Base-by-base conservation (phyloP, 1,140 invertebrate genomes). In the Formica selysi region DNA sequence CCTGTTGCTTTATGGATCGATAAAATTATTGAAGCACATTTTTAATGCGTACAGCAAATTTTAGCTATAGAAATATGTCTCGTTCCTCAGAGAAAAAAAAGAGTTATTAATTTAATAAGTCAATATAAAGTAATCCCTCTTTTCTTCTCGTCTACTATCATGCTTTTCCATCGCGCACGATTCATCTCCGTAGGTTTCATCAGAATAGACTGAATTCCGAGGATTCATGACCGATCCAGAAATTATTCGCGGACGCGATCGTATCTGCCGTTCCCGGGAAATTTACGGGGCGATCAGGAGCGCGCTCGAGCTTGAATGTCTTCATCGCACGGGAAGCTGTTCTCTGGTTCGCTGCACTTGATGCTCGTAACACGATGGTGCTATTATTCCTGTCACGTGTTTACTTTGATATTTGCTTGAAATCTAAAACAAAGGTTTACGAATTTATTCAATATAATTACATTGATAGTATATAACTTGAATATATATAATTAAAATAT, bases 201-300 rank as follows among this genome's bases (percentile, higher is more conserved):
- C 13, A 26, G 13, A 22, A 59, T 80, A 86, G 61, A 62, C 59
- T 70, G 57, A 83, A 78, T 64, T 51, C 32, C 68, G 48, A 29
- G 71, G 62, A 83, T 87, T 59, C 86, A 80, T 73, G 84, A 70
- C 83, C 90, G 88, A 89, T 89, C 79, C 87, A 92, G 89, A 91
- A 91, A 90, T 91, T 87, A 92, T 91, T 90, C 89, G 90, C 91
- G 87, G 84, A 26, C 85, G 59, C 76, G 91, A 92, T 92, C 91
- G 91, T 92, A 92, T 92, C 91, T 91, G 89, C 83, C 87, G 86
- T 64, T 89, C 76, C 10, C 22, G 61, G 86, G 76, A 86, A 91
- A 92, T 92, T 92, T 92, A 92, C 91, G 91, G 76, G 88, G 86
- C 85, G 91, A 90, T 81, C 89, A 89, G 16, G 68, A 80, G 81